phyloP scores from a whole-genome alignment of 2,888 invertebrate genomes.

The Lasioglossum vierecki region DNA sequence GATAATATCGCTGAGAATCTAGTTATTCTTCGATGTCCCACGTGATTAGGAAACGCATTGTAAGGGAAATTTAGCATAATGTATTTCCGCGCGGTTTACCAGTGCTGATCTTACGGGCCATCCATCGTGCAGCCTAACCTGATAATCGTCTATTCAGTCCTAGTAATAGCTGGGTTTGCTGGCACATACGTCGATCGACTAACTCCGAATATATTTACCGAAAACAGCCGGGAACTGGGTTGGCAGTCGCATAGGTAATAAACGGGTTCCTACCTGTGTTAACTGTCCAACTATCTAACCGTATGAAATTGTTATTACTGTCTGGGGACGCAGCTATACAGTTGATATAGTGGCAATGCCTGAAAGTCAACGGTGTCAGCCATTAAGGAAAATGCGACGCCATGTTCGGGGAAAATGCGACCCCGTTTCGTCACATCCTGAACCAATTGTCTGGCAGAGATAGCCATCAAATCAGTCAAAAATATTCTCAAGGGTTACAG shows the following conservation, averaged over 20 bases:
- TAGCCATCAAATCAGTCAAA: too few species aligned
- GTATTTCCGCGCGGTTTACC: neutral
- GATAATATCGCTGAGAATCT: neutral
- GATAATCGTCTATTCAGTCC: slow-evolving; percentile 43
- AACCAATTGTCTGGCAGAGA: neutral
- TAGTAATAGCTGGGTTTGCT: slow-evolving; percentile 37
- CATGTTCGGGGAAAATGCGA: neutral
- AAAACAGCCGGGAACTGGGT: slow-evolving; percentile 62
- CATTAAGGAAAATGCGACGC: slow-evolving; percentile 19
- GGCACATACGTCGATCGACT: slow-evolving; percentile 59
- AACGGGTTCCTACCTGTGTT: slow-evolving; percentile 58
- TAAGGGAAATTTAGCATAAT: neutral
- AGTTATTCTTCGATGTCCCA: neutral
- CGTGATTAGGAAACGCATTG: neutral
- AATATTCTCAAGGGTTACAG: too few species aligned
- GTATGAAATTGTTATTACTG: slow-evolving; percentile 70
- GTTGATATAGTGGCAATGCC: slow-evolving; percentile 26
- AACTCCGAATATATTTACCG: slow-evolving; percentile 68
- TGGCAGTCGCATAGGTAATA: slow-evolving; percentile 56
- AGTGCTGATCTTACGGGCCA: slow-evolving; percentile 17
- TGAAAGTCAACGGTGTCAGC: slow-evolving; percentile 40
- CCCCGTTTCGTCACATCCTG: neutral
- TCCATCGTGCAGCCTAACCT: slow-evolving; percentile 14
- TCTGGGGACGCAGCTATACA: slow-evolving; percentile 55
- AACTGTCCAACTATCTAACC: slow-evolving; percentile 68